A percentile compares a stretch with the other conserved stretches of the same genome.
phyloP scores from a whole-genome alignment of 2,797 vertebrate species.

The Balearica regulorum region DNA sequence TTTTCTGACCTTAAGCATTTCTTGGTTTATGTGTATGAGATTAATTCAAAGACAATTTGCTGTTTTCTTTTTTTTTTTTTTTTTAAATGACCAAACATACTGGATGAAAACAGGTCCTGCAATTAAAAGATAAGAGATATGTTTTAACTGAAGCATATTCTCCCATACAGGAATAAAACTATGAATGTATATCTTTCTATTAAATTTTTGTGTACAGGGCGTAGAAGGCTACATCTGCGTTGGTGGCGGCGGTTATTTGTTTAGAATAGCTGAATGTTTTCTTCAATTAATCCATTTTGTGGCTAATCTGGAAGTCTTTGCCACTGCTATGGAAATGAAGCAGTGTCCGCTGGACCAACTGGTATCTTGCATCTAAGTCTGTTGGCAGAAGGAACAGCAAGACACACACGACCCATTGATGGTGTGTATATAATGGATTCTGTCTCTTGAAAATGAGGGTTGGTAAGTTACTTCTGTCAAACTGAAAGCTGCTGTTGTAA shows the following conservation, averaged over 20 bases:
- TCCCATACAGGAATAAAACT: not conserved
- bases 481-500: not conserved
- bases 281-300: not conserved
- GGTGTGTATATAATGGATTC: not conserved
- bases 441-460: not conserved
- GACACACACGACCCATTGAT: fast-evolving
- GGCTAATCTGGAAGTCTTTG: not conserved
- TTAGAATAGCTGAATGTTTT: not conserved
- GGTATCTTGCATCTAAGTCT: not conserved
- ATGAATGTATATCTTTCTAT: not conserved
- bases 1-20: not conserved
- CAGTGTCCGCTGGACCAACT: not conserved
- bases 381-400: not conserved
- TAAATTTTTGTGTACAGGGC: not conserved
- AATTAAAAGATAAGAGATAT: not conserved
- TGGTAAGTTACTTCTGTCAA: not conserved
- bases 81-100: not conserved
- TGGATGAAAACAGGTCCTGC: not conserved
- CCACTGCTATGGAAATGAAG: not conserved
- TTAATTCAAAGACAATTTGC: not conserved
- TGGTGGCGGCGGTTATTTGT: not conserved
- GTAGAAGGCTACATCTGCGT: not conserved
- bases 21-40: not conserved
- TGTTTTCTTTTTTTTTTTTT: not conserved
- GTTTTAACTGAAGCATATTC: not conserved